These are phyloP conservation scores for Helogale parvula DNA, from an alignment of 2,113 vertebrate species.

Conservation along the genomic window DNA sequence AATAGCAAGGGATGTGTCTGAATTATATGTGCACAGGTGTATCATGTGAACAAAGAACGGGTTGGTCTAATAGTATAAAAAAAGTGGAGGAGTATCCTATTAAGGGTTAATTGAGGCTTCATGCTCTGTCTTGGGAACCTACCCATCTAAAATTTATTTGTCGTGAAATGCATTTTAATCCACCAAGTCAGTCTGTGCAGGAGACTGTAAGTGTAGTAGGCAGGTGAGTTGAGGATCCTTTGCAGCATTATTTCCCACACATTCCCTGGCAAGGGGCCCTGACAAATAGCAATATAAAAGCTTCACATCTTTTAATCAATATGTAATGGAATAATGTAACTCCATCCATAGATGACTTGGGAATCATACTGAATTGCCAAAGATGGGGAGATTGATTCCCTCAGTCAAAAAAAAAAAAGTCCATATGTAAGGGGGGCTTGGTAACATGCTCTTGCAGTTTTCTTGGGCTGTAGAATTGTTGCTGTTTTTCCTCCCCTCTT, in stretches of 20 bases:
- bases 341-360: slow-evolving; percentile 68
- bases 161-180: not conserved
- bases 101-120: not conserved
- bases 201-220: not conserved
- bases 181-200: not conserved
- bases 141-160: not conserved
- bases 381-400: slow-evolving; percentile 73
- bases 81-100: not conserved
- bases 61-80: not conserved
- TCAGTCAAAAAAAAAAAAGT: slow-evolving; percentile 51
- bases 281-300: slow-evolving; percentile 80
- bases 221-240: not conserved
- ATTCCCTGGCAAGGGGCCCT: slow-evolving; percentile 72
- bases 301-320: slow-evolving; percentile 79
- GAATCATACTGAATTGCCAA: slow-evolving; percentile 74
- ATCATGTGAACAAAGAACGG: not conserved
- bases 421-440: slow-evolving; percentile 53
- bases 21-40: not conserved
- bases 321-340: slow-evolving; percentile 83
- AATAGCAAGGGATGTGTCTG: not conserved
- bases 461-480: slow-evolving; percentile 69
- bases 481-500: slow-evolving; percentile 54
- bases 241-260: slow-evolving; percentile 69
- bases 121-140: not conserved
- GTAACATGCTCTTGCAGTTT: slow-evolving; percentile 71